These are phyloP conservation scores for Chaenodraco wilsoni DNA, from an alignment of 2,797 vertebrate genomes.

Conservation along the genomic window DNA sequence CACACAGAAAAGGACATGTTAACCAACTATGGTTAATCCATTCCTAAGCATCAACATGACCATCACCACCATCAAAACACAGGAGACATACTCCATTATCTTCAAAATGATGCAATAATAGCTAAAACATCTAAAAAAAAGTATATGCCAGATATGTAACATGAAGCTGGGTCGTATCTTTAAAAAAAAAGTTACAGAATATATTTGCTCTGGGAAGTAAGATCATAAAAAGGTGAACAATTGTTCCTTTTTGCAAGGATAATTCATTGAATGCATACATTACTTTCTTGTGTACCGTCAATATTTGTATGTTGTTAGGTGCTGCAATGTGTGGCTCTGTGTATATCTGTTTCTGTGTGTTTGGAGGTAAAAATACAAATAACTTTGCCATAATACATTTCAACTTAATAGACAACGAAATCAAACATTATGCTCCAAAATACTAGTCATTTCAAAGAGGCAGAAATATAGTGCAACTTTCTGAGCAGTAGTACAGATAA, in stretches of 20 bases:
- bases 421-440: constrained; percentile 17
- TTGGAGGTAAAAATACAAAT: no score
- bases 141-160: not conserved
- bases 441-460: constrained; percentile 1
- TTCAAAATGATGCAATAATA: not conserved
- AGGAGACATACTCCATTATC: not conserved
- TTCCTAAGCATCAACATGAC: constrained; percentile 10
- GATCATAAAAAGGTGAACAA: not conserved
- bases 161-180: not conserved
- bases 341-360: no score
- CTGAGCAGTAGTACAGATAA: constrained; percentile 51
- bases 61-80: constrained; percentile 1
- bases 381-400: no score
- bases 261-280: no score
- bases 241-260: no score
- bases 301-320: no score
- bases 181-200: constrained; percentile 12
- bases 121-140: not conserved
- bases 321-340: no score
- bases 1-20: constrained; percentile 48
- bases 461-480: constrained; percentile 27
- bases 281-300: no score
- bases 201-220: constrained; percentile 31
- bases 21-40: constrained; percentile 10
- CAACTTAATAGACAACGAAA: constrained; percentile 11